Conservation (phyloP, 1,140 invertebrate species). For the Gryon sp. region DNA sequence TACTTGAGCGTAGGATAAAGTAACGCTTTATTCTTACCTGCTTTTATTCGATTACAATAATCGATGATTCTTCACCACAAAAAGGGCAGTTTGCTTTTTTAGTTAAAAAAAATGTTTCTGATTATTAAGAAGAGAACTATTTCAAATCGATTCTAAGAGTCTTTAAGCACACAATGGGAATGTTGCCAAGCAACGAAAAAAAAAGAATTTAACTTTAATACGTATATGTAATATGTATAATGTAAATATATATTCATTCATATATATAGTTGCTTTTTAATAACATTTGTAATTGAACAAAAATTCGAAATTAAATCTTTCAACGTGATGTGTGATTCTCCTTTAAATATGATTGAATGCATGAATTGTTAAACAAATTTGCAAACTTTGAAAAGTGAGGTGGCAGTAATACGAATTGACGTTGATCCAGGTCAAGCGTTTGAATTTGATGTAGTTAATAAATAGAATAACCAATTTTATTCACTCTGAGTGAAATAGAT, state of each 20-base stretch:
- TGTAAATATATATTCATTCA: too few species aligned
- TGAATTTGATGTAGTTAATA: slow-evolving; percentile 18
- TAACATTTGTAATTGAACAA: background rate
- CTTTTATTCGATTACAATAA: slow-evolving; percentile 25
- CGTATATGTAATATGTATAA: too few species aligned
- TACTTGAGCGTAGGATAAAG: slow-evolving; percentile 23
- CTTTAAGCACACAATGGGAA: too few species aligned
- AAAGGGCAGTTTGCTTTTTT: too few species aligned
- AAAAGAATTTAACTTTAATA: background rate
- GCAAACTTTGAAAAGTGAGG: slow-evolving; percentile 3
- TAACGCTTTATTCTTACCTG: slow-evolving; percentile 46
- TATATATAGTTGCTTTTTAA: too few species aligned
- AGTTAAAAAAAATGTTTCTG: too few species aligned
- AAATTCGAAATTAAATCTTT: background rate
- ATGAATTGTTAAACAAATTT: background rate
- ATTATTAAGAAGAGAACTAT: too few species aligned
- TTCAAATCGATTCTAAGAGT: too few species aligned
- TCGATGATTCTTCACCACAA: too few species aligned
- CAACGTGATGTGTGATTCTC: background rate
- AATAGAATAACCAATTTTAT: background rate
- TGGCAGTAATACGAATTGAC: slow-evolving; percentile 27
- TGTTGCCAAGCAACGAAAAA: background rate
- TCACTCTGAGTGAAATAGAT: background rate
- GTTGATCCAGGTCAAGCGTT: slow-evolving; percentile 44
- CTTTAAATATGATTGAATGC: background rate